Evolutionary conservation across 2,797 vertebrate species (phyloP), one percentile per base, ranked within the genome.

Genomic region (Craterocephalus amniculus): DNA sequence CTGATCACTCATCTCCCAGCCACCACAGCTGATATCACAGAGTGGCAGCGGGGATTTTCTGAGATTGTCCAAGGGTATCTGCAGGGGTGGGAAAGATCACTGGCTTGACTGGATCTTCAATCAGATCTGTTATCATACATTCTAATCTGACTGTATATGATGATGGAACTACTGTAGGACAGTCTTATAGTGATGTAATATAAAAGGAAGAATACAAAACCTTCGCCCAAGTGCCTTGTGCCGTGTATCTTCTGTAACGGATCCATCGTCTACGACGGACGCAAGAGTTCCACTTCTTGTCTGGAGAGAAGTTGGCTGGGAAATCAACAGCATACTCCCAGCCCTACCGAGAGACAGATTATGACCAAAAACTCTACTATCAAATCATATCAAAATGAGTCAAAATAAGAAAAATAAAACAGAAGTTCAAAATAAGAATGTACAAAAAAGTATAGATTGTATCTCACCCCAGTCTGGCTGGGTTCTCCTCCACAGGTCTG

Each of bases 261-360:
- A 99, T 97, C 98, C 98, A 99, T 64, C 97, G 93, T 68, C 98
- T 92, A 56, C 98, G 96, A 63, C 98, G 95, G 43, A 99, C 98
- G n/a, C 96, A 99, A 0, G 98, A 99, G 88, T 99, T 99, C 98
- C 98, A 99, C 77, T 94, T 97, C 91, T 98, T 99, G 79, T 97
- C 97, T 52, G 95, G 96, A 0, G 95, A 97, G 93, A 99, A 99
- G 83, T 95, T 96, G 70, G 97, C 96, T 0, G 98, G 98, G 77
- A 99, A 99, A 87, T 99, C 98, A 0, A 99, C 96, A 34, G 98
- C 97, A 0, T 98, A 99, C 0, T 97, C 97, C 98, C 98, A 99
- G 29, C 97, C 97, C 98, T 99, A 69, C 14, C 20, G 9, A 34
- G 32, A 22, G 67, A 70, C 20, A 63, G 13, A 61, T 7, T 0